Evolutionary conservation across 2,797 vertebrate species (phyloP), one percentile per base, ranked within the genome.

Genomic region (Myotis daubentonii): DNA sequence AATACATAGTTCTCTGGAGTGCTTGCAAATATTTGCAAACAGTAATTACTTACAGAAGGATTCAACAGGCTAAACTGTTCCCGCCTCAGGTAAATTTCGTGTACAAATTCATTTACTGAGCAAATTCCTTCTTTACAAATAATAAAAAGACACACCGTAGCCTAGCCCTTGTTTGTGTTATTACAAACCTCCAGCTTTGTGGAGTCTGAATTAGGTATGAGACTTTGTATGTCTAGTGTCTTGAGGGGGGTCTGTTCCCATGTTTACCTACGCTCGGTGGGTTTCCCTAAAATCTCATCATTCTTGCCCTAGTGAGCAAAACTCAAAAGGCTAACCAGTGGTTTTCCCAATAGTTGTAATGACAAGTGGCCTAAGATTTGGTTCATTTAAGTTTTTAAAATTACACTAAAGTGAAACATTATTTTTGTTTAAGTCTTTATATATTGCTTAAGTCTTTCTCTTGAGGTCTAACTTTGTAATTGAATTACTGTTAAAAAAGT

Each of bases 1-100:
- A 96, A 87, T 65, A 81, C 70, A 57, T 47, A 36, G 60, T 82
- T 94, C 88, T 90, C 71, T 84, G 38, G 49, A 94, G 79, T 76
- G 33, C 71, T 86, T 93, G 85, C 83, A 96, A 84, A 95, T 96
- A 97, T 93, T 95, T 96, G 55, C 55, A 87, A 95, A 94, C 91
- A 7, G 10, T 92, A 91, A 96, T 95, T 79, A 93, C 93, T 92
- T 95, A 62, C 44, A 86, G 89, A 88, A 92, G 71, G 90, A 95
- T 91, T 95, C 83, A 80, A 80, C 22, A 53, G 53, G 83, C 88
- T 95, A 62, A 72, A 38, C 49, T 95, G 86, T 75, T 44, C 6
- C 4, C 38, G 1, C 33, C 70, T 87, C 83, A 91, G 60, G 91
- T 74, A 84, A 87, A 68, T 55, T 82, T 90, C 36, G 19, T 68